Evolutionary conservation across 2,888 invertebrate genomes (phyloP).

Genomic region (Oeneis ivallda): DNA sequence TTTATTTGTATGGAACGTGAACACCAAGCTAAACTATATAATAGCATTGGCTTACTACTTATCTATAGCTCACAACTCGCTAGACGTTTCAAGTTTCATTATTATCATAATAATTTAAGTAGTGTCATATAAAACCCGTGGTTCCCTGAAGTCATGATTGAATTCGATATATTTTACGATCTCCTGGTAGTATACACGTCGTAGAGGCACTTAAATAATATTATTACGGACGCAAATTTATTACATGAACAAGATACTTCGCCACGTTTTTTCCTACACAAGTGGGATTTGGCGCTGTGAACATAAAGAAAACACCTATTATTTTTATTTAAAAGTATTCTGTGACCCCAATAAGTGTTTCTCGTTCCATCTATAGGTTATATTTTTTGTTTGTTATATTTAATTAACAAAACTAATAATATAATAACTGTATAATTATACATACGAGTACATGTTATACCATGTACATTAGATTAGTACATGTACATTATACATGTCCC

Average conservation of each 20-base stretch:
- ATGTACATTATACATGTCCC: too few species aligned
- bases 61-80: neutral
- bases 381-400: too few species aligned
- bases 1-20: too few species aligned
- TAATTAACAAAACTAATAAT: too few species aligned
- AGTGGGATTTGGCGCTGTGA: slow-evolving; percentile 1
- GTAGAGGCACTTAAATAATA: slow-evolving; percentile 40
- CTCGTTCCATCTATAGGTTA: too few species aligned
- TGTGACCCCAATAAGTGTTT: neutral
- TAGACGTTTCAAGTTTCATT: slow-evolving; percentile 4
- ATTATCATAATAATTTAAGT: slow-evolving; percentile 7
- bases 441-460: too few species aligned
- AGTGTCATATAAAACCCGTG: slow-evolving; percentile 32
- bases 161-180: slow-evolving; percentile 43
- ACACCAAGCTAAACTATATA: too few species aligned
- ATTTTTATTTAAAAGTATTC: neutral
- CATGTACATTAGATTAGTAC: too few species aligned
- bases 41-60: too few species aligned
- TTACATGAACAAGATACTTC: slow-evolving; percentile 30
- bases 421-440: too few species aligned
- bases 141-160: slow-evolving; percentile 36
- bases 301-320: neutral
- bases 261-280: slow-evolving; percentile 11
- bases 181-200: slow-evolving; percentile 40
- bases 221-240: slow-evolving; percentile 35